Evolutionary conservation across 2,888 invertebrate species (phyloP).

Genomic region (Agrotis puta): DNA sequence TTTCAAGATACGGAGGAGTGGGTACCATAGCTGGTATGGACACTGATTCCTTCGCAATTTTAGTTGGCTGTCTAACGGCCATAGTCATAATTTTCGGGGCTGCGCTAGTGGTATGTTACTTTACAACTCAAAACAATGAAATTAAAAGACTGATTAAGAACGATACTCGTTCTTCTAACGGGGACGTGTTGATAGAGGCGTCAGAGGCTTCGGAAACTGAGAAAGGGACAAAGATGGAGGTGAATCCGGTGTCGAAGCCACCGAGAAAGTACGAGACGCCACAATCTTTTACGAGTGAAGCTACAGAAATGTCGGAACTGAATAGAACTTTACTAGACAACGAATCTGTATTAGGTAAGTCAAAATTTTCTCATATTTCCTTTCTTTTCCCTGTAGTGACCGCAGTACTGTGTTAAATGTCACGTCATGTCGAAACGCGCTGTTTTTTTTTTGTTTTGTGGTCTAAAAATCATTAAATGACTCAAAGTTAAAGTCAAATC

Average conservation of each 20-base stretch:
- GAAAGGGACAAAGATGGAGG: slow-evolving; percentile 94
- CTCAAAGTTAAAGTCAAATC: too few species aligned
- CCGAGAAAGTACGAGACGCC: slow-evolving; percentile 94
- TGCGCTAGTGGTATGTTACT: slow-evolving; percentile 89
- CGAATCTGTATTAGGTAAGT: slow-evolving; percentile 94
- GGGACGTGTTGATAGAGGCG: slow-evolving; percentile 93
- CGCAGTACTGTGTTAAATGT: too few species aligned
- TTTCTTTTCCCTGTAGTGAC: too few species aligned
- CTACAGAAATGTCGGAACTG: slow-evolving; percentile 95
- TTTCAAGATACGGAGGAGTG: slow-evolving; percentile 86
- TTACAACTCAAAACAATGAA: slow-evolving; percentile 88
- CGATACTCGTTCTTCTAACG: slow-evolving; percentile 92
- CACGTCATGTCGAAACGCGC: too few species aligned
- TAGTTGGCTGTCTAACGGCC: slow-evolving; percentile 87
- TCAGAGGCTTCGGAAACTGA: slow-evolving; percentile 95
- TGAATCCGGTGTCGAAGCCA: slow-evolving; percentile 96
- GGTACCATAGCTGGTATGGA: slow-evolving; percentile 86
- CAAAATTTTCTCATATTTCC: too few species aligned
- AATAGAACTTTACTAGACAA: slow-evolving; percentile 94
- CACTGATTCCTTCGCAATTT: slow-evolving; percentile 89
- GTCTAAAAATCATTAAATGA: too few species aligned
- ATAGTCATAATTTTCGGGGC: slow-evolving; percentile 88
- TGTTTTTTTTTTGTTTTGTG: too few species aligned
- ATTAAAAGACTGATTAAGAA: slow-evolving; percentile 92
- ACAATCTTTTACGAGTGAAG: slow-evolving; percentile 92